Conservation (phyloP, 2,113 vertebrate genomes). For the Oostethus manadensis region DNA sequence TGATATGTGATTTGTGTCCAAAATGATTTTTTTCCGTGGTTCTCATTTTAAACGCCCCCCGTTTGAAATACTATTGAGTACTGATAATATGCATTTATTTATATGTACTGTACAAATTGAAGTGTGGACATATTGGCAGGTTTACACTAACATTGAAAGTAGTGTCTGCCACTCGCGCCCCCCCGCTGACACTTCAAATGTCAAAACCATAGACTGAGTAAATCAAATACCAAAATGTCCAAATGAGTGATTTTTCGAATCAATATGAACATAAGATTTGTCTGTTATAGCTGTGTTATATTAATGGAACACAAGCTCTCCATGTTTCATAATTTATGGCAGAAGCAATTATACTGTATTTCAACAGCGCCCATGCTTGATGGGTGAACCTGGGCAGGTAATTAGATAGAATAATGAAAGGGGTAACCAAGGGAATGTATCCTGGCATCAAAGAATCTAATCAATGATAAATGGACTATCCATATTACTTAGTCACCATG, state of each 20-base stretch:
- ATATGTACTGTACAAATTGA: too few relatives aligned
- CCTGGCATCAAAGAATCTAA: conserved; percentile 65
- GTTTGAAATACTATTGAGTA: too few relatives aligned
- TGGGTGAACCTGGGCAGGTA: conserved; percentile 64
- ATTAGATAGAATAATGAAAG: conserved; percentile 75
- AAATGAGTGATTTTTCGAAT: conserved; percentile 46
- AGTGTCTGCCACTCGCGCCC: too few relatives aligned
- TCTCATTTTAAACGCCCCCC: too few relatives aligned
- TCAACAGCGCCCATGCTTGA: conserved; percentile 51
- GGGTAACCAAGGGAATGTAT: conserved; percentile 58
- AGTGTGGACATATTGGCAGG: too few relatives aligned
- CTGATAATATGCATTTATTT: too few relatives aligned
- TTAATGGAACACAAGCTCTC: conserved; percentile 48
- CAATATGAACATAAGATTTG: conserved; percentile 40
- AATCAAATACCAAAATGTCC: conserved; percentile 45
- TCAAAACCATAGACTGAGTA: background rate
- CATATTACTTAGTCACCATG: conserved; percentile 59
- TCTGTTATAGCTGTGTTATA: conserved; percentile 40
- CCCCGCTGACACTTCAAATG: too few relatives aligned
- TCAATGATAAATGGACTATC: conserved; percentile 69
- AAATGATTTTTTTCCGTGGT: too few relatives aligned
- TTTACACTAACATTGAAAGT: too few relatives aligned
- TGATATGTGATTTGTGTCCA: too few relatives aligned
- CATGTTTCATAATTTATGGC: conserved; percentile 66
- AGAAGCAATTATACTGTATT: conserved; percentile 61